Evolutionary conservation across 1,140 invertebrate species (phyloP).

Genomic region (Drosophila setifemur): DNA sequence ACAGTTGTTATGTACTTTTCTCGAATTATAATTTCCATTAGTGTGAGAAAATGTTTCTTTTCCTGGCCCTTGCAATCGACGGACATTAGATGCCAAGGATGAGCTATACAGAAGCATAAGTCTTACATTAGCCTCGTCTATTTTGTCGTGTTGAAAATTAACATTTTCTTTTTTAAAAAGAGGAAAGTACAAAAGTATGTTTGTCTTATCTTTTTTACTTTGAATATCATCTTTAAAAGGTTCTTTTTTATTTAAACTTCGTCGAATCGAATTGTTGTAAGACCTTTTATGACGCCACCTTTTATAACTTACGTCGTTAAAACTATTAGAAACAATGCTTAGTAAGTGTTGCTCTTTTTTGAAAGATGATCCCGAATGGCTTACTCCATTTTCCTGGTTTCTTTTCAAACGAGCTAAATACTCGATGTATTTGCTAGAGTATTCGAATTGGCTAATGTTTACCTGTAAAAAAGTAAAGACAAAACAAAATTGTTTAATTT

Average conservation of each 20-base stretch:
- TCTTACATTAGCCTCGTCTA: constrained; percentile 75
- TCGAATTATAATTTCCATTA: background rate
- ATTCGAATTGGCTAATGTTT: constrained; percentile 78
- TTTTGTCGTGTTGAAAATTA: constrained; percentile 42
- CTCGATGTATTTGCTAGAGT: constrained; percentile 73
- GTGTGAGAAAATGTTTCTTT: constrained; percentile 8
- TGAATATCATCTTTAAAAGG: background rate
- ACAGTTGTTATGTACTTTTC: constrained; percentile 3
- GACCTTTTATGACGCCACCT: constrained; percentile 21
- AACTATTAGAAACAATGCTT: constrained; percentile 52
- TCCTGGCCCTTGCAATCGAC: background rate
- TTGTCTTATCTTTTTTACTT: constrained; percentile 33
- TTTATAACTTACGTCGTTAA: constrained; percentile 33
- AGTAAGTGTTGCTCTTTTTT: constrained; percentile 39
- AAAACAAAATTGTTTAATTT: background rate
- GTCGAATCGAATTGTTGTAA: background rate
- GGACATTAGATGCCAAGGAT: constrained; percentile 25
- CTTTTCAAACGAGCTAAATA: constrained; percentile 57
- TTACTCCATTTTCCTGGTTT: constrained; percentile 1
- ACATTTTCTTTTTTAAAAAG: constrained; percentile 29
- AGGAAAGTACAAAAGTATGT: constrained; percentile 60
- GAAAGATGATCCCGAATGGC: background rate
- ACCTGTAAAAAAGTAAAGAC: constrained; percentile 51
- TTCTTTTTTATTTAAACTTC: background rate
- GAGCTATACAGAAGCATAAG: constrained; percentile 72